A percentile compares a stretch with the other conserved stretches of the same genome.
These are phyloP conservation scores for Piaya cayana DNA, from an alignment of 2,113 vertebrate genomes.

Conservation along the genomic window DNA sequence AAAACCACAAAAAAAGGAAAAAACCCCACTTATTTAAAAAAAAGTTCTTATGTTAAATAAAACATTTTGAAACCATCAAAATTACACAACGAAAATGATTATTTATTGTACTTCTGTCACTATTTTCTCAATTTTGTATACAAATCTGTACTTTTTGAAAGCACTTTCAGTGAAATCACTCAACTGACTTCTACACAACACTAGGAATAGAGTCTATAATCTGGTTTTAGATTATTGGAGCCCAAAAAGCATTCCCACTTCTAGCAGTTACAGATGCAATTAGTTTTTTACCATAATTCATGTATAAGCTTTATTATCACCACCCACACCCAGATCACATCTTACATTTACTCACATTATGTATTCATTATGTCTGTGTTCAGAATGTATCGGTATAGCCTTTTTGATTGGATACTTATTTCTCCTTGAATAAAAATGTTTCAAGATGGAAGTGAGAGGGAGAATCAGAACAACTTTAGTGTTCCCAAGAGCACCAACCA, in stretches of 20 bases:
- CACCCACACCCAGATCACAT: not conserved
- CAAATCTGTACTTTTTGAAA: not conserved
- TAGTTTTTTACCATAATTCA: not conserved
- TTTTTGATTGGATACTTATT: not conserved
- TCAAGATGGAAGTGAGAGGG: not conserved
- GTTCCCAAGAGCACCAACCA: not conserved
- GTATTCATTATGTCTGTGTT: not conserved
- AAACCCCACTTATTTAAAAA: not conserved
- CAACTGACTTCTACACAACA: not conserved
- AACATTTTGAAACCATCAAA: not conserved
- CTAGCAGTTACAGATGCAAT: not conserved
- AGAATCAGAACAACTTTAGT: not conserved
- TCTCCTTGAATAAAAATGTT: not conserved
- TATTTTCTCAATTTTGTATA: not conserved
- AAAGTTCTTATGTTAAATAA: not conserved
- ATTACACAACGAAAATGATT: not conserved
- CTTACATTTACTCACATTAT: not conserved
- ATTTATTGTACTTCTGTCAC: not conserved
- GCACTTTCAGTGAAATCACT: not conserved
- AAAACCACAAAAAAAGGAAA: not conserved
- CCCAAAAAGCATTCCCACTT: not conserved
- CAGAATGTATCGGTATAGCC: rapidly evolving
- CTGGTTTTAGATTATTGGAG: not conserved
- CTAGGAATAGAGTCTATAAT: not conserved
- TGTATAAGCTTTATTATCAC: not conserved